Evolutionary conservation across 2,888 invertebrate genomes (phyloP).

Genomic region (Dasypolia templi): DNA sequence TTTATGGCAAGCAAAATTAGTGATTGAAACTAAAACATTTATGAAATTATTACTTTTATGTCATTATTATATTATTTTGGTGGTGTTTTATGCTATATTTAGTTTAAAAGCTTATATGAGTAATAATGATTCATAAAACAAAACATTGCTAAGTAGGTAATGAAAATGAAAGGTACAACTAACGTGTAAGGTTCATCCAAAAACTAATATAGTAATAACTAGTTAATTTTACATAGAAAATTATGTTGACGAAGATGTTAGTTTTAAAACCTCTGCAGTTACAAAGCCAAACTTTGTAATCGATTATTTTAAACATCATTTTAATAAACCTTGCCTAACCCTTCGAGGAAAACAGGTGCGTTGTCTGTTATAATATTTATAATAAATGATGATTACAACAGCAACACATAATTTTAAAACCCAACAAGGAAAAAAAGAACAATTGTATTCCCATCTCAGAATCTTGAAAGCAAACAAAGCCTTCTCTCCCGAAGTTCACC

Average conservation of each 20-base stretch:
- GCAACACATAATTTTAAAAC: background rate
- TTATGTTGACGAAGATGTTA: too few species aligned
- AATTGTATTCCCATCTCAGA: slow-evolving; percentile 6
- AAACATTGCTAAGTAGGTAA: background rate
- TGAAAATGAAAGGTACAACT: background rate
- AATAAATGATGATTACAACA: background rate
- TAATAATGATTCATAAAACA: background rate
- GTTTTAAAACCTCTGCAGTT: background rate
- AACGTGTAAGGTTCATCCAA: background rate
- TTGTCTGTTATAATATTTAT: background rate
- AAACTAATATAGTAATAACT: too few species aligned
- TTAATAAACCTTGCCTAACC: background rate
- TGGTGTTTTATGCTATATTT: background rate
- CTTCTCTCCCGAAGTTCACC: slow-evolving; percentile 9
- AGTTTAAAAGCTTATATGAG: background rate
- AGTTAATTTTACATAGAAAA: background rate
- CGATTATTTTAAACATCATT: background rate
- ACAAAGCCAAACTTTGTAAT: too few species aligned
- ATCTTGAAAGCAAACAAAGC: slow-evolving; percentile 33
- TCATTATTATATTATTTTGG: background rate
- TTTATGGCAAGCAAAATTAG: background rate
- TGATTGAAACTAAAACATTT: too few species aligned
- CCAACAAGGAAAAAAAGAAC: background rate
- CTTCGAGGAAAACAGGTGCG: background rate
- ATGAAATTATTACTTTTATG: background rate